Evolutionary conservation across 2,888 invertebrate genomes (phyloP).

Genomic region (Incurvaria masculella): DNA sequence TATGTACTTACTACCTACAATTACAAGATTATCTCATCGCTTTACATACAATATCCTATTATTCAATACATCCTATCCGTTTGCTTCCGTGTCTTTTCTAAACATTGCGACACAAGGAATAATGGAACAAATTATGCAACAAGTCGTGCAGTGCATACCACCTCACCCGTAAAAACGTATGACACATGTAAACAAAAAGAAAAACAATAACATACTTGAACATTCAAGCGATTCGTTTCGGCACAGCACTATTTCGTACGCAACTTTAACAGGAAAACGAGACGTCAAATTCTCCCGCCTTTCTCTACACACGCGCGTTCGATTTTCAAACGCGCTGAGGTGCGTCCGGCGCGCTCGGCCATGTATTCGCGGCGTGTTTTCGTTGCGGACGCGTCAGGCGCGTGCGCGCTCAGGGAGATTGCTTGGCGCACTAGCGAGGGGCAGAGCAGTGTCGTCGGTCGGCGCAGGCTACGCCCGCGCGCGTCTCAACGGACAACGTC

Average conservation of each 20-base stretch:
- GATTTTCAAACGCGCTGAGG: neutral
- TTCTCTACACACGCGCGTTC: neutral
- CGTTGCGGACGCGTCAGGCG: constrained; percentile 8
- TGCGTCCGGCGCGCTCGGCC: neutral
- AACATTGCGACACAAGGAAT: neutral
- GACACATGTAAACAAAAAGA: neutral
- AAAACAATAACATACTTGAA: neutral
- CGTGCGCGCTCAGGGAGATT: constrained; percentile 21
- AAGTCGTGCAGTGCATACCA: neutral
- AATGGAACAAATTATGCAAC: neutral
- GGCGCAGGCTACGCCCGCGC: neutral
- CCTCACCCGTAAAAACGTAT: neutral
- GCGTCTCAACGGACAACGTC: neutral
- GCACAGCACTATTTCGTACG: neutral
- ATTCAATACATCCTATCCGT: neutral
- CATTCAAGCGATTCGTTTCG: neutral
- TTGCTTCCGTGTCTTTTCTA: neutral
- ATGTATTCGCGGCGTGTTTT: neutral
- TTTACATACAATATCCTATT: neutral
- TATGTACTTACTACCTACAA: too few species aligned
- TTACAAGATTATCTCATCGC: neutral
- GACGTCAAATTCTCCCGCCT: neutral
- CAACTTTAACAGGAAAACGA: neutral
- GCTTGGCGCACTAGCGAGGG: constrained; percentile 28
- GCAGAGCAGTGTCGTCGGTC: too few species aligned